Evolutionary conservation across 2,797 vertebrate genomes (phyloP).

Genomic region (Typhlichthys eigenmanni): DNA sequence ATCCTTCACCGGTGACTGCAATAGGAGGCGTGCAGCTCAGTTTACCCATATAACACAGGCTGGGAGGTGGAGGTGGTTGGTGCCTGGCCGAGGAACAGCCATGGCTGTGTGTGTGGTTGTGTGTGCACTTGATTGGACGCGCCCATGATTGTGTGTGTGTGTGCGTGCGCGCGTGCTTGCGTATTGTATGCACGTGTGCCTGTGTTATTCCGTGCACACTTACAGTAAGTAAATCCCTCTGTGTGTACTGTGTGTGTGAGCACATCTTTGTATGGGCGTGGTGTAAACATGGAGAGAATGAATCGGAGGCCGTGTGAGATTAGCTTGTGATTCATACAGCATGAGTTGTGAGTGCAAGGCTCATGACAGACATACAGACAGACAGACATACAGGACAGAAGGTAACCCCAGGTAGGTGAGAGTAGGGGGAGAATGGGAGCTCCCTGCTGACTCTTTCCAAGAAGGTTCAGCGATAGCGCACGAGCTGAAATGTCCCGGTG

Average conservation of each 20-base stretch:
- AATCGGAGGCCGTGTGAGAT: constrained; percentile 15
- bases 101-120: constrained; percentile 10
- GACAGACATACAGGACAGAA: neutral
- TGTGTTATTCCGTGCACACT: neutral
- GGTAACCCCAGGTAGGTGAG: constrained; percentile 31
- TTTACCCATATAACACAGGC: constrained; percentile 59
- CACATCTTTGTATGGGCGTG: constrained; percentile 25
- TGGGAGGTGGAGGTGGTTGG: constrained; percentile 27
- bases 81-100: constrained; percentile 9
- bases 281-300: constrained; percentile 36
- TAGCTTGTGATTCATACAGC: constrained; percentile 30
- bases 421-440: constrained; percentile 37
- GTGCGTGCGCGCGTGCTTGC: too few species aligned
- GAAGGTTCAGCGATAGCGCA: constrained; percentile 60
- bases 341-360: constrained; percentile 36
- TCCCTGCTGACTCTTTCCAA: constrained; percentile 59
- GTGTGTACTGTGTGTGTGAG: neutral
- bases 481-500: constrained; percentile 65
- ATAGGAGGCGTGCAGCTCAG: constrained; percentile 53
- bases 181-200: neutral
- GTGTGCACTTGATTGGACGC: constrained; percentile 8
- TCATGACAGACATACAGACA: constrained; percentile 7
- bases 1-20: constrained; percentile 66
- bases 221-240: neutral
- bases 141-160: too few species aligned